phyloP scores from a whole-genome alignment of 23 tunicate species.

The Diplosoma virens region DNA sequence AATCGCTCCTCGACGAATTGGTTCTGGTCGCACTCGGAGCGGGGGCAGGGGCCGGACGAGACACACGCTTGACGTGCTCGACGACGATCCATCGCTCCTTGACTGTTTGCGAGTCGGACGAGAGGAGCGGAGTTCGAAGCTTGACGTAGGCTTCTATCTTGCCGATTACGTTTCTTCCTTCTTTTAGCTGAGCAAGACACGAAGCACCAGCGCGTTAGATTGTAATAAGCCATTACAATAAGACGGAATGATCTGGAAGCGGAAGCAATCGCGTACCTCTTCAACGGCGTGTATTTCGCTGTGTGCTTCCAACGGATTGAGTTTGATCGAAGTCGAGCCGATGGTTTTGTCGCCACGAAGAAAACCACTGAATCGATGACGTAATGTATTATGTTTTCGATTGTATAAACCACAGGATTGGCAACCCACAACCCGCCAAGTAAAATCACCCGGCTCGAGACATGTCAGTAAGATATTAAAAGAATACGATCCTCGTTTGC shows the following conservation, averaged over 20 bases:
- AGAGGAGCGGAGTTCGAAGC: conserved; percentile 65
- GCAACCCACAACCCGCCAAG: no score
- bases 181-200: conserved; percentile 58
- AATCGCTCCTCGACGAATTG: not conserved
- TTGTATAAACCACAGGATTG: no score
- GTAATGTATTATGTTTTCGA: no score
- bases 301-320: conserved; percentile 55
- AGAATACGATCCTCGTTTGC: not conserved
- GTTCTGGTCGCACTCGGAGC: not conserved
- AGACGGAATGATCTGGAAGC: not conserved
- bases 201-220: no score
- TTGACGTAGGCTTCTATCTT: conserved; percentile 72
- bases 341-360: conserved; percentile 75
- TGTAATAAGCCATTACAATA: not conserved
- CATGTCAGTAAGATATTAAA: not conserved
- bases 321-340: conserved; percentile 48
- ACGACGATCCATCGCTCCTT: conserved; percentile 68
- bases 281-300: conserved; percentile 80
- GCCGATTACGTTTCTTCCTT: conserved; percentile 61
- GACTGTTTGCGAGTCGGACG: conserved; percentile 50
- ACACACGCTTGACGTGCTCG: conserved; percentile 57
- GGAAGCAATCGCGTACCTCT: conserved; percentile 37
- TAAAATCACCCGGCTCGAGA: not conserved
- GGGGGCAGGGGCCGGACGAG: conserved; percentile 7
- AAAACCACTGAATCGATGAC: conserved; percentile 83